phyloP scores from a whole-genome alignment of 2,113 vertebrate species.

The Plectropomus leopardus region DNA sequence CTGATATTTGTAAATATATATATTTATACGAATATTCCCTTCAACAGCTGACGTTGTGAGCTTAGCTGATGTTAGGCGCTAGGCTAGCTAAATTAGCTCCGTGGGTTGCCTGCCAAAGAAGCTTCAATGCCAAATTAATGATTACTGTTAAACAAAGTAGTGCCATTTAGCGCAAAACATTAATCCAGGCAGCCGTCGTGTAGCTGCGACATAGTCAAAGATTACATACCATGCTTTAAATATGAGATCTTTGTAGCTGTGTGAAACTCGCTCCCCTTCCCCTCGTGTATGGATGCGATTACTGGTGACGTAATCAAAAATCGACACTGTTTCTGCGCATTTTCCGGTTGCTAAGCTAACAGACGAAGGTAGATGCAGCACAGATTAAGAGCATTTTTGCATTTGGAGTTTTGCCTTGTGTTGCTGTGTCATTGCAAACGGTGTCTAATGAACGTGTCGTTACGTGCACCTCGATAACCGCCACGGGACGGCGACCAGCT shows the following conservation, averaged over 20 bases:
- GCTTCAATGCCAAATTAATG: not conserved
- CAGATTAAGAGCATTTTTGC: not conserved
- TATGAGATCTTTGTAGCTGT: not conserved
- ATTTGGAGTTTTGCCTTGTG: not conserved
- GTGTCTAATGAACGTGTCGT: not conserved
- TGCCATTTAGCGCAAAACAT: accelerated
- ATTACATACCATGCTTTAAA: constrained; percentile 71
- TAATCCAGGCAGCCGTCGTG: accelerated
- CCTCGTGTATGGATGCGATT: constrained; percentile 61
- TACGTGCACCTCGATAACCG: not conserved
- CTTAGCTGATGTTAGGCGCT: not conserved
- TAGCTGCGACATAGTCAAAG: accelerated
- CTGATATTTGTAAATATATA: not conserved
- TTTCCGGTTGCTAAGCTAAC: constrained; percentile 74
- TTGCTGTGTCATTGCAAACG: not conserved
- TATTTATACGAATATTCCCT: not conserved
- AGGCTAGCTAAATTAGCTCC: constrained; percentile 26
- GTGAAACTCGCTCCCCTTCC: not conserved
- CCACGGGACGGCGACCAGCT: not conserved
- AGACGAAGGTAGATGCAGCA: constrained; percentile 62
- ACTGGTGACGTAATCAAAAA: constrained; percentile 58
- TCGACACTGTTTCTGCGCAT: constrained; percentile 65
- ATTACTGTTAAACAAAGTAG: not conserved
- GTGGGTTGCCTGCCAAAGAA: not conserved
- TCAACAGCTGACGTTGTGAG: not conserved